A percentile compares a stretch with the other conserved stretches of the same genome.
Conservation (phyloP, 2,797 vertebrate genomes). For the Pantherophis alleghaniensis region DNA sequence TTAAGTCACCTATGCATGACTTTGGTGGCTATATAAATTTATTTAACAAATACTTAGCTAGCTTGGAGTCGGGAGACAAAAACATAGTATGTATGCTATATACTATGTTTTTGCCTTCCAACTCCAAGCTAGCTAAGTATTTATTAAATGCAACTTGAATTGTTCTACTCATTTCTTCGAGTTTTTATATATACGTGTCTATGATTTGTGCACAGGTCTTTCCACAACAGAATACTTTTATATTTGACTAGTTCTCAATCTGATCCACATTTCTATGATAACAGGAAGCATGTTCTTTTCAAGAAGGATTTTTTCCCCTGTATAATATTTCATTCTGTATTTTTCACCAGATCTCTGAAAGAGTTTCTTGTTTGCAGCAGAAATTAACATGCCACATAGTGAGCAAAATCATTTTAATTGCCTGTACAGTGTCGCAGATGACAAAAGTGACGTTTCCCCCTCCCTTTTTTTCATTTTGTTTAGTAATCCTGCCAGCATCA, state of each 20-base stretch:
- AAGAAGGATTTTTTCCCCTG: not conserved
- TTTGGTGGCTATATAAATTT: not conserved
- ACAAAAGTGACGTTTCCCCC: slow-evolving; percentile 48
- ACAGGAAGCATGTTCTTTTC: slow-evolving; percentile 4
- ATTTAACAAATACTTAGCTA: not conserved
- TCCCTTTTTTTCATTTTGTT: slow-evolving; percentile 52
- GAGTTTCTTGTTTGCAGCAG: slow-evolving; percentile 36
- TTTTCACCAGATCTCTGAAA: slow-evolving; percentile 33
- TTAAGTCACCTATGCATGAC: not conserved
- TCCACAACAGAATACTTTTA: not conserved
- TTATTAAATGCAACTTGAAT: not conserved
- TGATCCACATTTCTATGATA: not conserved
- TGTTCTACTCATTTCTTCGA: not conserved
- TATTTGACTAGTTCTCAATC: not conserved
- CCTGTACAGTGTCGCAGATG: slow-evolving; percentile 31
- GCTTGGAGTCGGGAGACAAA: not conserved
- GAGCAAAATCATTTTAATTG: slow-evolving; percentile 50
- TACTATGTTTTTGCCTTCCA: no score
- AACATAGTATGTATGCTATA: not conserved
- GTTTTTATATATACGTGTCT: not conserved
- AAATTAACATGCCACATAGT: slow-evolving; percentile 30
- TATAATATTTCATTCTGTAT: slow-evolving; percentile 33
- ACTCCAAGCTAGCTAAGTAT: no score
- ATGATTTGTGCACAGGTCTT: not conserved
- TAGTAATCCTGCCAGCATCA: slow-evolving; percentile 96